phyloP scores from a whole-genome alignment of 2,888 invertebrate species.

The Xanthostigma xanthostigma region DNA sequence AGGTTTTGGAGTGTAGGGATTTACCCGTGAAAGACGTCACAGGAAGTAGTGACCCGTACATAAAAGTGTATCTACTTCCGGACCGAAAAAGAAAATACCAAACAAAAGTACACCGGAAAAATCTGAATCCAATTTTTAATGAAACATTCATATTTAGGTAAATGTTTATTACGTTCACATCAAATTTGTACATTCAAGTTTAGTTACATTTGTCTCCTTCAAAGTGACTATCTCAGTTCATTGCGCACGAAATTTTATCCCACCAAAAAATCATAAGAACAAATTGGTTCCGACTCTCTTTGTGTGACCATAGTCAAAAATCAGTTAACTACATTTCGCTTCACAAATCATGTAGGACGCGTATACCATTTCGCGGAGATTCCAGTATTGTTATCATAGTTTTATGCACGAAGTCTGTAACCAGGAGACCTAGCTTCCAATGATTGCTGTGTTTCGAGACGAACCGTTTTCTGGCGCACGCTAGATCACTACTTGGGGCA shows the following conservation, averaged over 20 bases:
- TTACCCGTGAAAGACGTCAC: conserved; percentile 73
- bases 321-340: no score
- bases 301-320: no score
- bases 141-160: conserved; percentile 74
- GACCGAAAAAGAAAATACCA: conserved; percentile 77
- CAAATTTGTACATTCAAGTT: neutral
- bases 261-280: neutral
- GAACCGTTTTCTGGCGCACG: no score
- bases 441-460: no score
- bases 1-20: conserved; percentile 60
- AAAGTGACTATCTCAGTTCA: neutral
- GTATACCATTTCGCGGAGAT: no score
- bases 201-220: neutral
- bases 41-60: conserved; percentile 77
- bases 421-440: no score
- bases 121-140: conserved; percentile 67
- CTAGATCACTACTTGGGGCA: no score
- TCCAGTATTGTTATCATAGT: no score
- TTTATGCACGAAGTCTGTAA: no score
- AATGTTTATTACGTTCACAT: conserved; percentile 11
- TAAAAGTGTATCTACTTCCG: conserved; percentile 70
- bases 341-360: no score
- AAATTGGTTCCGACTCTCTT: no score
- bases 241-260: neutral
- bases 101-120: conserved; percentile 70